phyloP scores from a whole-genome alignment of 2,888 invertebrate species.

The Prenolepis imparis region DNA sequence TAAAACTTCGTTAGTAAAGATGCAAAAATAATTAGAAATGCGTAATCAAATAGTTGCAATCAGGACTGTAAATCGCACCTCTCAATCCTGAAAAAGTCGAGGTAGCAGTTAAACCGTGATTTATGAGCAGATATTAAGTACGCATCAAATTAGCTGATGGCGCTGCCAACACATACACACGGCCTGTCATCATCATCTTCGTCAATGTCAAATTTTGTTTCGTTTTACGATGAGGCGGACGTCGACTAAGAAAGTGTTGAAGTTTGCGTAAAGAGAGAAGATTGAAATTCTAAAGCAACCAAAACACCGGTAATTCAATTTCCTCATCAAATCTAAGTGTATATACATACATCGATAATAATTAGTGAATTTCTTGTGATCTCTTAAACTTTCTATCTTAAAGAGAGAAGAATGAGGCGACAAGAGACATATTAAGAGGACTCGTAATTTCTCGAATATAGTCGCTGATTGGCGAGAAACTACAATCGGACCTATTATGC shows the following conservation, averaged over 20 bases:
- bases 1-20: slow-evolving; percentile 19
- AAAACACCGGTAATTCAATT: neutral
- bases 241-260: slow-evolving; percentile 21
- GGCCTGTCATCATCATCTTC: slow-evolving; percentile 67
- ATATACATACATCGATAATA: neutral
- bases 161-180: slow-evolving; percentile 33
- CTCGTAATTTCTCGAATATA: slow-evolving; percentile 69
- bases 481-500: slow-evolving; percentile 73
- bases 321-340: neutral
- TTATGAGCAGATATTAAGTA: slow-evolving; percentile 69
- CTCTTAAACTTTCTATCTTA: neutral
- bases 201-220: slow-evolving; percentile 57
- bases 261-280: neutral
- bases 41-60: neutral
- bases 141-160: slow-evolving; percentile 61
- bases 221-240: slow-evolving; percentile 18
- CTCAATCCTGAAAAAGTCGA: slow-evolving; percentile 21
- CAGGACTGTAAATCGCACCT: slow-evolving; percentile 25
- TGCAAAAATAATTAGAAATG: slow-evolving; percentile 5
- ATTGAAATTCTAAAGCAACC: slow-evolving; percentile 22
- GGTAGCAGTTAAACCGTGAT: slow-evolving; percentile 63
- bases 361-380: neutral
- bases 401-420: neutral
- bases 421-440: slow-evolving; percentile 9
- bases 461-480: slow-evolving; percentile 76